These are phyloP conservation scores for Malurus melanocephalus DNA, from an alignment of 2,113 vertebrate genomes.

Conservation along the genomic window DNA sequence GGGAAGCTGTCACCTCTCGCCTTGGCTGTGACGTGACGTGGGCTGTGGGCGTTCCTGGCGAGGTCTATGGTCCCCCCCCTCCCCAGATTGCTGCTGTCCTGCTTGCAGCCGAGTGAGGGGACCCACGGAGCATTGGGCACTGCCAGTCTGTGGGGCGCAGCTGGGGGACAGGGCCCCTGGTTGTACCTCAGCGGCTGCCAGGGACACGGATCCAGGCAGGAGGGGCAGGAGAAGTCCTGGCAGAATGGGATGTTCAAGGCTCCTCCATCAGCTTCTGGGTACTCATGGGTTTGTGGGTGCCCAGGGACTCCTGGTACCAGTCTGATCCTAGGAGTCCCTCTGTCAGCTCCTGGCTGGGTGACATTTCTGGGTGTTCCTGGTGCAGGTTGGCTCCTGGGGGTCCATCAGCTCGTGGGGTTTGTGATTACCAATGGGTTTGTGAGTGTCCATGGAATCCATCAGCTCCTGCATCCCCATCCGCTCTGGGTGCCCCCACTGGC, in stretches of 20 bases:
- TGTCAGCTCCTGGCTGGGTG: background rate
- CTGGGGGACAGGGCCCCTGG: background rate
- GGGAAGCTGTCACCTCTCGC: background rate
- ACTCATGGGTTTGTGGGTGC: background rate
- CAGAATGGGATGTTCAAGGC: rapidly evolving
- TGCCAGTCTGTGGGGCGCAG: background rate
- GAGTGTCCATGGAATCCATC: background rate
- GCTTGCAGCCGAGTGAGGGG: rapidly evolving
- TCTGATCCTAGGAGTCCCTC: background rate
- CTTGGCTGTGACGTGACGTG: background rate
- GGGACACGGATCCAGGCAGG: background rate
- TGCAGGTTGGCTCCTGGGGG: background rate
- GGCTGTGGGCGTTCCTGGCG: background rate
- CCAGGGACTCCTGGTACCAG: rapidly evolving
- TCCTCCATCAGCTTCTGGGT: background rate
- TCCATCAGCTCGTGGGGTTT: rapidly evolving
- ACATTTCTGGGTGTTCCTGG: background rate
- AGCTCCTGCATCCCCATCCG: background rate
- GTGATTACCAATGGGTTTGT: background rate
- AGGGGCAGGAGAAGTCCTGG: too few species aligned
- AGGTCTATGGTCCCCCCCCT: background rate
- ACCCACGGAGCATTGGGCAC: rapidly evolving
- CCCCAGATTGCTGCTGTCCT: background rate
- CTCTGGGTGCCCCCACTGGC: too few species aligned
- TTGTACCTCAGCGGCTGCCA: background rate